Evolutionary conservation across 2,113 vertebrate species (phyloP).

Genomic region (Tor tambroides): DNA sequence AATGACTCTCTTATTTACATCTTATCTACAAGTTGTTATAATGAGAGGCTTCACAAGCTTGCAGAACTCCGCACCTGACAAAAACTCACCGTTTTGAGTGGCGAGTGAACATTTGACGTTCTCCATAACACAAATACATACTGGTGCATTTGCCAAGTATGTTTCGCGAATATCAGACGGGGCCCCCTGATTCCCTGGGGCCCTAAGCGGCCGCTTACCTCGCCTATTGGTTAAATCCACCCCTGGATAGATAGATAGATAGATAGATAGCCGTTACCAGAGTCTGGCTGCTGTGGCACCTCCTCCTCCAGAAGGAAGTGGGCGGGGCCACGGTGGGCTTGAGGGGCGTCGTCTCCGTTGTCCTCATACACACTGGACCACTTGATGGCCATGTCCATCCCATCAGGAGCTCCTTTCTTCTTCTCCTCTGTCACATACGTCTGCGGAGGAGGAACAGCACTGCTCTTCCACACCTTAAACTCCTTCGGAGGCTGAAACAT

Average conservation of each 20-base stretch:
- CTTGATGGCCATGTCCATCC: conserved; percentile 96
- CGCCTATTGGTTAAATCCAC: too few species aligned
- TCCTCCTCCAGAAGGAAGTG: conserved; percentile 78
- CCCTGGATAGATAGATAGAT: not conserved
- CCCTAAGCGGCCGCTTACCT: too few species aligned
- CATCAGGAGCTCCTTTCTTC: conserved; percentile 84
- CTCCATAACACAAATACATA: too few species aligned
- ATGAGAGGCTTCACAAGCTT: too few species aligned
- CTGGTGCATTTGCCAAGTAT: too few species aligned
- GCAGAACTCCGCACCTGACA: too few species aligned
- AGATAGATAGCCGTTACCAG: conserved; percentile 73
- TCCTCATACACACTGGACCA: conserved; percentile 98
- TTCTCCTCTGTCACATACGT: conserved; percentile 82
- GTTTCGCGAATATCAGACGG: too few species aligned
- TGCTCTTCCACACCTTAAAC: conserved; percentile 90
- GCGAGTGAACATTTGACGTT: too few species aligned
- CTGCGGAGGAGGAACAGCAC: conserved; percentile 88
- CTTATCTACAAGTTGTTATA: too few species aligned
- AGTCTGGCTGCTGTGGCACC: conserved; percentile 63
- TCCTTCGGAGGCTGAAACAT: conserved; percentile 82
- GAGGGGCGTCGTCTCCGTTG: conserved; percentile 92
- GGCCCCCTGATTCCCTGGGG: too few species aligned
- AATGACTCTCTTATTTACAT: too few species aligned
- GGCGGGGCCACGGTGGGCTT: conserved; percentile 71
- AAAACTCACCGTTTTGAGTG: too few species aligned